A percentile compares a stretch with the other conserved stretches of the same genome.
These are phyloP conservation scores for Ischnura elegans DNA, from an alignment of 2,888 invertebrate species.

Conservation along the genomic window DNA sequence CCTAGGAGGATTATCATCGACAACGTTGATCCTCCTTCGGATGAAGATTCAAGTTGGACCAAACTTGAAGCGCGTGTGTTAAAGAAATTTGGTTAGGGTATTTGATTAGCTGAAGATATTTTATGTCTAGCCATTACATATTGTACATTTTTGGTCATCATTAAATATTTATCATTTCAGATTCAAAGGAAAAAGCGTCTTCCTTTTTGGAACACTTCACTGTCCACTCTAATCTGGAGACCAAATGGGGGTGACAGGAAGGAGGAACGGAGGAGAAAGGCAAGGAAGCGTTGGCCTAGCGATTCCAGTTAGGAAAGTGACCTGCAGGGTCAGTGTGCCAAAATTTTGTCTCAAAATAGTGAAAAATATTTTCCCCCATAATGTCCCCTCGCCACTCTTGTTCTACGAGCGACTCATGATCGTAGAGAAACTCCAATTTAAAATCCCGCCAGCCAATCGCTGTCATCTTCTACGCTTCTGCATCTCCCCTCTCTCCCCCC, in stretches of 20 bases:
- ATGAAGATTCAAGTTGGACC: not conserved
- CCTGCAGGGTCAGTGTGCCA: no score
- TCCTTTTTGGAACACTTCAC: not conserved
- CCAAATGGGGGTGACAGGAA: conserved; percentile 21
- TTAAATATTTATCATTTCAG: conserved; percentile 33
- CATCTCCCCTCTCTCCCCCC: no score
- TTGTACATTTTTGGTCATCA: not conserved
- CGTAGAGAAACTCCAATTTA: no score
- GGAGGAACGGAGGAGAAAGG: conserved; percentile 6
- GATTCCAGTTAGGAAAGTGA: not conserved
- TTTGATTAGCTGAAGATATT: not conserved
- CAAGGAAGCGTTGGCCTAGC: conserved; percentile 19
- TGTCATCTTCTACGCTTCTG: no score
- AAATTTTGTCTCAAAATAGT: no score
- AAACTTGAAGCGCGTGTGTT: not conserved
- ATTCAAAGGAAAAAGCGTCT: conserved; percentile 34
- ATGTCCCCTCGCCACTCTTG: no score
- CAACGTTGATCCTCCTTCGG: not conserved
- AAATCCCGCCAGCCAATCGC: no score
- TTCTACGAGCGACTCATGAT: no score
- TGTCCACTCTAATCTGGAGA: not conserved
- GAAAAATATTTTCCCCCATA: no score
- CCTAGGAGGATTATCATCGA: no score
- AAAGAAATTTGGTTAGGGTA: not conserved
- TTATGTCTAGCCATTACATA: not conserved